Percentiles rank a stretch among this genome's conserved stretches.
These are phyloP conservation scores for Drosophila ironensis DNA, from an alignment of 1,140 invertebrate genomes.

Conservation along the genomic window DNA sequence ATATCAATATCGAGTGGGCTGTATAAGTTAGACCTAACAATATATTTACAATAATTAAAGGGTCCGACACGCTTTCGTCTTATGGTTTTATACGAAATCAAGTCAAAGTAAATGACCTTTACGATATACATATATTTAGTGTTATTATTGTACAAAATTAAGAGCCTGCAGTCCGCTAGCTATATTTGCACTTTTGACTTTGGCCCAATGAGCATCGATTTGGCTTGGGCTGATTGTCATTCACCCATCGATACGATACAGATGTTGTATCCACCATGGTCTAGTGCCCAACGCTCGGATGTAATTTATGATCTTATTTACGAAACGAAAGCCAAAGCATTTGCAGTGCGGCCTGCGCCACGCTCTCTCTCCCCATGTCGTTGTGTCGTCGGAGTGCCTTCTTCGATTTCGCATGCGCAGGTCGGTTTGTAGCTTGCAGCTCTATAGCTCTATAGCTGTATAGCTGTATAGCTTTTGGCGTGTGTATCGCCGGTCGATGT, in stretches of 20 bases:
- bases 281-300: neutral
- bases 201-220: slow-evolving; percentile 2
- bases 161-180: too few species aligned
- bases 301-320: slow-evolving; percentile 49
- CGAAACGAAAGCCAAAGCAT: slow-evolving; percentile 30
- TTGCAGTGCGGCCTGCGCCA: slow-evolving; percentile 13
- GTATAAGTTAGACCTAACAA: too few species aligned
- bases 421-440: too few species aligned
- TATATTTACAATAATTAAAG: too few species aligned
- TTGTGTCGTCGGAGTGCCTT: slow-evolving; percentile 7
- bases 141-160: too few species aligned
- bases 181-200: neutral
- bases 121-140: too few species aligned
- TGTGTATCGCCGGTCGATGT: neutral
- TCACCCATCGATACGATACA: slow-evolving; percentile 4
- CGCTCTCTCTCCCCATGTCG: neutral
- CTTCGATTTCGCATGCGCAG: slow-evolving; percentile 63
- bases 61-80: too few species aligned
- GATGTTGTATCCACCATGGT: slow-evolving; percentile 23
- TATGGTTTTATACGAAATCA: too few species aligned
- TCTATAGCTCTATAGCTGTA: too few species aligned
- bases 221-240: neutral
- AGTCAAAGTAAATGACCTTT: too few species aligned
- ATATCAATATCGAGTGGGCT: too few species aligned
- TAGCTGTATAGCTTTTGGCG: too few species aligned